Evolutionary conservation across 2,888 invertebrate species (phyloP), one percentile per base, ranked within the genome.

Genomic region (Entomobrya multifasciata): DNA sequence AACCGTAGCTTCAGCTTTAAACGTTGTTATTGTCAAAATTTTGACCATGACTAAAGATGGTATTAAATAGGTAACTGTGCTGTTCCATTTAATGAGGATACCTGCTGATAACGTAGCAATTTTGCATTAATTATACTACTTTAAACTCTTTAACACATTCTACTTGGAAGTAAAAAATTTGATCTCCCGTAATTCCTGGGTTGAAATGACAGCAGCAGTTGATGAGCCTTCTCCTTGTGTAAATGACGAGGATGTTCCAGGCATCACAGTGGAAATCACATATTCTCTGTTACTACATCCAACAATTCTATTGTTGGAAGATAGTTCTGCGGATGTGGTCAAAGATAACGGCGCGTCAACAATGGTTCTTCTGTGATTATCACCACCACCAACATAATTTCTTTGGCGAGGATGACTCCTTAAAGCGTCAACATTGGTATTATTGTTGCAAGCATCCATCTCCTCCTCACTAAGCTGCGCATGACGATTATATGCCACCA

Each of bases 361-460:
- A n/a, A n/a, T n/a, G n/a, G n/a, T n/a, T n/a, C n/a, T n/a, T n/a
- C n/a, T n/a, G n/a, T n/a, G n/a, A n/a, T n/a, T 74, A 36, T 17
- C 3, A 8, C 8, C 2, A 52, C 8, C 13, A 17, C 5, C 17
- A 27, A n/a, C n/a, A n/a, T 10, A 3, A 74, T 6, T 41, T 41
- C 17, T 41, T 4, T 13, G 17, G 20, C 4, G 22, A 41, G 30
- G 8, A 11, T 52, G 13, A 10, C 44, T 70, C 20, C 6, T 3
- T 41, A 17, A 36, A 10, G 6, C 30, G 20, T 49, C 49, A 52
- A 22, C 22, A 0, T 10, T 5, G 67, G 17, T 30, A 15, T 82
- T 82, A 25, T 82, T 81, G 17, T 81, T 81, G 60, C 81, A 82
- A 44, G n/a, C 22, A n/a, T 82, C 81, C 72, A 72, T 55, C 17